A percentile compares a stretch with the other conserved stretches of the same genome.
Conservation (phyloP, 2,113 vertebrate genomes). For the Phodopus roborovskii region DNA sequence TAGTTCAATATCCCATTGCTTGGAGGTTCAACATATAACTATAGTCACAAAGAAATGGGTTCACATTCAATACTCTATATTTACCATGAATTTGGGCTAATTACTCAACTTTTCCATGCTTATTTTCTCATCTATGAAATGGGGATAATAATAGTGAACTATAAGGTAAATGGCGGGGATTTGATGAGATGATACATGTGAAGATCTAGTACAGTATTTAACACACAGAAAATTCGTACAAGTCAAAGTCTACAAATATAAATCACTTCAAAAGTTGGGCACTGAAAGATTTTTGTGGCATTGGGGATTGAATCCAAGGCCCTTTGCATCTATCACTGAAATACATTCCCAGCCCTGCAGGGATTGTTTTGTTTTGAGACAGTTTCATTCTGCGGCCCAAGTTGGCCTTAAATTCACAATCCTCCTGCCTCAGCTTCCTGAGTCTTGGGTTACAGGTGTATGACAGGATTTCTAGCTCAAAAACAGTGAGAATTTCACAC, state of each 20-base stretch:
- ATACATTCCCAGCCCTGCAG: too few species aligned
- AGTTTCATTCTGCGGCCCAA: background rate
- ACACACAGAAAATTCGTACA: background rate
- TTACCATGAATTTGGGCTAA: slow-evolving; percentile 33
- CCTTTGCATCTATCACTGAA: too few species aligned
- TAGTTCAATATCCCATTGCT: slow-evolving; percentile 10
- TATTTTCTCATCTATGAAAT: slow-evolving; percentile 58
- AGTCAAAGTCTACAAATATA: slow-evolving; percentile 36
- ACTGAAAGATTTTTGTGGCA: background rate
- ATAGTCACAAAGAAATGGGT: slow-evolving; percentile 1
- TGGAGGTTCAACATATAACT: background rate
- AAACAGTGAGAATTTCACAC: slow-evolving; percentile 12
- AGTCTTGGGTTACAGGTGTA: background rate
- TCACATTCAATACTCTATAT: background rate
- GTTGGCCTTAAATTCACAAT: background rate
- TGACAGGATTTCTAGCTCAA: background rate
- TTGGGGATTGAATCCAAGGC: background rate
- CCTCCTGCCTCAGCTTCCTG: background rate
- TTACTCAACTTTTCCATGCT: slow-evolving; percentile 3
- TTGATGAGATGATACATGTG: background rate
- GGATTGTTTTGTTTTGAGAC: background rate
- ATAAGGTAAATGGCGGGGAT: background rate
- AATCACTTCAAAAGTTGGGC: background rate
- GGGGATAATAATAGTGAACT: background rate
- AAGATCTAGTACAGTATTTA: background rate